phyloP scores from a whole-genome alignment of 2,113 vertebrate genomes.

The Pluvianellus socialis region DNA sequence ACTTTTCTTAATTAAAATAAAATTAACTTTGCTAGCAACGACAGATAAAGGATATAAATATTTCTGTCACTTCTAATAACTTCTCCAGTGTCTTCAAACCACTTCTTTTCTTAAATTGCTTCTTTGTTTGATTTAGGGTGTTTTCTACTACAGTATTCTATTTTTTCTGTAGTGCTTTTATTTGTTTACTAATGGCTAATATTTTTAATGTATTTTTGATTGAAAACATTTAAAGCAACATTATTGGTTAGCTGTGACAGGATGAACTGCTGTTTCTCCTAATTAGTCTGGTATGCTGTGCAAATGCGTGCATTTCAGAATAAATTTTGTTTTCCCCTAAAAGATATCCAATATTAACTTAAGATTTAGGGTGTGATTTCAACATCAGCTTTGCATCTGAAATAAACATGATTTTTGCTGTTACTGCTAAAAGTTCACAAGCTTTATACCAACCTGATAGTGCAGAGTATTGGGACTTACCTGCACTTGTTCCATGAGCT shows the following conservation, averaged over 20 bases:
- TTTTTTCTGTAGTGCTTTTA: neutral
- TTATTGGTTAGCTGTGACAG: neutral
- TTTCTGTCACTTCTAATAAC: neutral
- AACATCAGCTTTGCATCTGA: neutral
- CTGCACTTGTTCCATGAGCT: neutral
- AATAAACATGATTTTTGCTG: neutral
- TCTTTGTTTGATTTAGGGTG: neutral
- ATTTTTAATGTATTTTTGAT: neutral
- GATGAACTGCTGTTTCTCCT: neutral
- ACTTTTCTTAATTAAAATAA: neutral
- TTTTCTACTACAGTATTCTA: neutral
- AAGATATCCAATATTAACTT: neutral
- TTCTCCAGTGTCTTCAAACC: neutral
- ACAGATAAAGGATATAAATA: neutral
- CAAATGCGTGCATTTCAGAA: neutral
- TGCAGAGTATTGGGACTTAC: neutral
- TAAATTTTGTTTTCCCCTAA: neutral
- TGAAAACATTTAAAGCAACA: neutral
- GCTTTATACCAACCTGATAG: neutral
- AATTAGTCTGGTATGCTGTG: neutral
- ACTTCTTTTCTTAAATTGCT: neutral
- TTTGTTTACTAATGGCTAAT: neutral
- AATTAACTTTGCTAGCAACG: neutral
- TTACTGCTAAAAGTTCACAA: neutral
- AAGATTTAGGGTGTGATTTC: neutral